Evolutionary conservation across 2,888 invertebrate species (phyloP).

Genomic region (Elegia similella): DNA sequence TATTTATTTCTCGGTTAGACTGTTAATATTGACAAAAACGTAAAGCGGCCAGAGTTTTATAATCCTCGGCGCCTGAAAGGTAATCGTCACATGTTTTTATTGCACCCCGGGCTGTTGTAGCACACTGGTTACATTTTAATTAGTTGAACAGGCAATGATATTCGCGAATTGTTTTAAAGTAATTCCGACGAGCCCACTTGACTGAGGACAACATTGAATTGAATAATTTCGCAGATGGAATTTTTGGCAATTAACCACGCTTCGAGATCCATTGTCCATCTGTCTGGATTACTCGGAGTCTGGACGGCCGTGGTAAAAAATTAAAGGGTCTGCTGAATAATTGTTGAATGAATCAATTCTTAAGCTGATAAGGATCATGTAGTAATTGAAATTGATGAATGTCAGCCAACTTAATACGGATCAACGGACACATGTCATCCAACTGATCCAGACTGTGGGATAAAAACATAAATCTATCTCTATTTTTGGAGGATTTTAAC

Average conservation of each 20-base stretch:
- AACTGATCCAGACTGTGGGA: neutral
- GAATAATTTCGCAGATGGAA: constrained; percentile 22
- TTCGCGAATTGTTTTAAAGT: constrained; percentile 19
- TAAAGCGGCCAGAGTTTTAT: constrained; percentile 26
- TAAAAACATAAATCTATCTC: neutral
- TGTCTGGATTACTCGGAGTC: constrained; percentile 5
- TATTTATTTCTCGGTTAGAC: neutral
- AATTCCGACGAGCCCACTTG: constrained; percentile 13
- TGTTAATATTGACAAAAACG: constrained; percentile 13
- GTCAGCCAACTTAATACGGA: neutral
- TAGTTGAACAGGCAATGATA: constrained; percentile 32
- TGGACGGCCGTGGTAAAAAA: neutral
- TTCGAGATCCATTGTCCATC: constrained; percentile 23
- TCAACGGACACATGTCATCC: neutral
- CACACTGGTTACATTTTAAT: constrained; percentile 34
- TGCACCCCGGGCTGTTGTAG: constrained; percentile 22
- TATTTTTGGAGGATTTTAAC: neutral
- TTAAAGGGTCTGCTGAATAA: neutral
- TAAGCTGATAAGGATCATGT: neutral
- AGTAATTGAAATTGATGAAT: neutral
- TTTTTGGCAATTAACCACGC: constrained; percentile 23
- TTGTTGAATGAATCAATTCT: neutral
- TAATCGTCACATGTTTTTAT: constrained; percentile 35
- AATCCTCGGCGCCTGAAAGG: constrained; percentile 27
- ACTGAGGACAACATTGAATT: constrained; percentile 16